These are phyloP conservation scores for Mus caroli DNA, from an alignment of 2,797 vertebrate genomes.

Conservation along the genomic window DNA sequence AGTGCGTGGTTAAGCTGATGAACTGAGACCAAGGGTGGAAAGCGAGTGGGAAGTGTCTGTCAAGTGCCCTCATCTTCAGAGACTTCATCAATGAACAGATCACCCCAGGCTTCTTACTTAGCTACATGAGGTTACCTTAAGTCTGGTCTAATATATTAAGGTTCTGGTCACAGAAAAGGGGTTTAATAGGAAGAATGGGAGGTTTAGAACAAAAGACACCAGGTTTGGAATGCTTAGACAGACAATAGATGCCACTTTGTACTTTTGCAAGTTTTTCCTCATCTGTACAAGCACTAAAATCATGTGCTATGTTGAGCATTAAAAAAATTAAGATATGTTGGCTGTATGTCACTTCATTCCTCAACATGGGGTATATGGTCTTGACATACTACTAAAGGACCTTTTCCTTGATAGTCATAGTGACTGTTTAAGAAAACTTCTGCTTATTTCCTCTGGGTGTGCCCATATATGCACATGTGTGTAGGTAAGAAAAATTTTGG, in stretches of 20 bases:
- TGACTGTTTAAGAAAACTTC: background rate
- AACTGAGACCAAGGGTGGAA: background rate
- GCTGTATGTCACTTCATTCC: background rate
- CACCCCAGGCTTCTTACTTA: background rate
- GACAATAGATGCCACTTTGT: background rate
- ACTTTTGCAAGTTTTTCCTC: background rate
- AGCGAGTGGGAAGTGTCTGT: background rate
- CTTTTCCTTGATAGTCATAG: background rate
- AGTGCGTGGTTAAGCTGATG: background rate
- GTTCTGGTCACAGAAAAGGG: background rate
- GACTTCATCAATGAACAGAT: background rate
- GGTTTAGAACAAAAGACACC: slow-evolving; percentile 1
- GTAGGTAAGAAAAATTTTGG: background rate
- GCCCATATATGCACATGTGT: background rate
- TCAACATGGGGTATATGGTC: background rate
- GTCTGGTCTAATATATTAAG: background rate
- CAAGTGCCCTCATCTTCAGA: background rate
- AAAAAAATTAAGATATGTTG: background rate
- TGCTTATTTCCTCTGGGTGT: background rate
- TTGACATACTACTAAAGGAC: background rate
- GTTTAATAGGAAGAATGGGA: background rate
- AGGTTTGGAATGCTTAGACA: background rate
- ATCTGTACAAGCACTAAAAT: slow-evolving; percentile 22
- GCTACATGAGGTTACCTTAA: background rate
- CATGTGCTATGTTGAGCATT: background rate